Conservation (phyloP, 2,888 invertebrate species). For the Aricia artaxerxes region DNA sequence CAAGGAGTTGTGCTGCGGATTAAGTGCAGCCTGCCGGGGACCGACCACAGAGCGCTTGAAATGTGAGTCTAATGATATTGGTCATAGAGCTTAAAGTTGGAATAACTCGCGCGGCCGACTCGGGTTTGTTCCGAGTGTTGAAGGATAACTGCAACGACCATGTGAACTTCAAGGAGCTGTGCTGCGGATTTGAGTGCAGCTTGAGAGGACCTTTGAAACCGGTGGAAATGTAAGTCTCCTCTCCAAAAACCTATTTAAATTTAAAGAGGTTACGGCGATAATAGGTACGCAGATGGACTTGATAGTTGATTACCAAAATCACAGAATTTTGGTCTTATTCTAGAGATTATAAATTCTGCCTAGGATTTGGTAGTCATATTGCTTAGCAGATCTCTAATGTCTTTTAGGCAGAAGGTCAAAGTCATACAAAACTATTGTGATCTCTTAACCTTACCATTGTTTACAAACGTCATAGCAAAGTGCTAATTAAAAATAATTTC, state of each 20-base stretch:
- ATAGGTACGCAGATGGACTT: too few relatives aligned
- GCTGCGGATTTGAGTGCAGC: constrained; percentile 97
- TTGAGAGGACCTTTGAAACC: constrained; percentile 91
- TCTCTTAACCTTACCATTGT: background rate
- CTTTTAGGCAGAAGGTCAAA: background rate
- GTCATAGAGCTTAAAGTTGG: too few relatives aligned
- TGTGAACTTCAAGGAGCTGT: constrained; percentile 96
- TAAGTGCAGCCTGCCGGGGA: constrained; percentile 95
- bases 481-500: background rate
- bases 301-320: too few relatives aligned
- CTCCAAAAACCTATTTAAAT: too few relatives aligned
- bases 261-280: too few relatives aligned
- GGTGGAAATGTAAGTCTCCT: constrained; percentile 88
- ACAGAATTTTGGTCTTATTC: too few relatives aligned
- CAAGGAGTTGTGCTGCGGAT: constrained; percentile 96
- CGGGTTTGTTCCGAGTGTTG: constrained; percentile 89
- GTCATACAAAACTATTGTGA: background rate
- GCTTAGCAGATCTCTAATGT: background rate
- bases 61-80: constrained; percentile 77
- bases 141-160: constrained; percentile 96
- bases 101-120: constrained; percentile 78
- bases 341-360: too few relatives aligned
- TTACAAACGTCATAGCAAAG: background rate
- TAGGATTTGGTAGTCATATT: background rate
- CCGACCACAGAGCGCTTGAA: constrained; percentile 93